Percentiles rank a stretch among this genome's conserved stretches.
Conservation (phyloP, 64 coral and sea anemone species). For the Platygyra sinensis region DNA sequence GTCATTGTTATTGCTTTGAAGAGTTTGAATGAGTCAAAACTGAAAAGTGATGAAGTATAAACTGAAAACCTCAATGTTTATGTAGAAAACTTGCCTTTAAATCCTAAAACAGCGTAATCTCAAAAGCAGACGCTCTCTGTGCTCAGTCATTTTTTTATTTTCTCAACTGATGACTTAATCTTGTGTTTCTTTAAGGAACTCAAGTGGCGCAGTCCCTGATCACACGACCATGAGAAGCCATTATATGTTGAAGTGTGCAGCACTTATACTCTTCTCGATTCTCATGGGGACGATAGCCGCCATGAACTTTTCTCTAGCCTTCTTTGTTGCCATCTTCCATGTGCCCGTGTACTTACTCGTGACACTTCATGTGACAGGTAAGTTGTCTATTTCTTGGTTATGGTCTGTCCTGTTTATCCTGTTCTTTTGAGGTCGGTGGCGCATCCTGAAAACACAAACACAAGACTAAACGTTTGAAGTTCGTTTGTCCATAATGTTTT, state of each 20-base stretch:
- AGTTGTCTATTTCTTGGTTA: constrained; percentile 2
- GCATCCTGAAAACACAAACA: too few species aligned
- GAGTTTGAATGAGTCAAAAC: too few species aligned
- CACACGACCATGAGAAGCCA: not conserved
- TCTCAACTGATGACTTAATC: not conserved
- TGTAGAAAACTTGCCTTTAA: too few species aligned
- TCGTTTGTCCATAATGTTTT: too few species aligned
- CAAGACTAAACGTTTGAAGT: too few species aligned
- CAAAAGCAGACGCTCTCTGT: too few species aligned
- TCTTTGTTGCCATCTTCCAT: constrained; percentile 64
- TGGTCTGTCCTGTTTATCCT: not conserved
- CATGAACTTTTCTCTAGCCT: constrained; percentile 85
- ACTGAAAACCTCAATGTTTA: too few species aligned
- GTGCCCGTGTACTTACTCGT: constrained; percentile 63
- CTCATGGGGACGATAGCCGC: constrained; percentile 71
- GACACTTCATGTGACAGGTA: constrained; percentile 56
- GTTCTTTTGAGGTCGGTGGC: too few species aligned
- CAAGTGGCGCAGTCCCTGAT: not conserved
- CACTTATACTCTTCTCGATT: constrained; percentile 69
- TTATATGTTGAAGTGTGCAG: constrained; percentile 74
- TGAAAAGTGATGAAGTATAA: too few species aligned
- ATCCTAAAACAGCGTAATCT: too few species aligned
- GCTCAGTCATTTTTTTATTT: too few species aligned
- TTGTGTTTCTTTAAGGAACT: not conserved
- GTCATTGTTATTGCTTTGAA: too few species aligned